Evolutionary conservation across 2,797 vertebrate species (phyloP), one percentile per base, ranked within the genome.

Genomic region (Borostomias antarcticus): DNA sequence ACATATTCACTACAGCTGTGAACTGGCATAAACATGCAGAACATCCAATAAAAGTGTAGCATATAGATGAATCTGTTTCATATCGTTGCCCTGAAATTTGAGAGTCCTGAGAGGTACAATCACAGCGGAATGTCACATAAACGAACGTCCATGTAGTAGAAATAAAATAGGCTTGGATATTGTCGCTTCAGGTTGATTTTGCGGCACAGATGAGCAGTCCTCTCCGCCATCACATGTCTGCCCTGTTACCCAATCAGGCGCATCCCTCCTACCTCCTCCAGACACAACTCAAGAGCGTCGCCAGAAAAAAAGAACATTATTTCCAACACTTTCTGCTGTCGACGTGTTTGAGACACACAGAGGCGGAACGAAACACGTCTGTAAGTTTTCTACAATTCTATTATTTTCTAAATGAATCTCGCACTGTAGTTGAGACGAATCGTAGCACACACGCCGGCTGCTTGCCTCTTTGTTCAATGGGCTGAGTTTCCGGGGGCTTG

Each of bases 401-500:
- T n/a, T 7, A 50, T 50, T 10, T 11, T 1, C 9, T n/a, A 17
- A 23, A 50, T 50, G 21, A 17, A 45, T n/a, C 3, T 45, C 15
- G 5, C n/a, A n/a, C n/a, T 45, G 40, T 45, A 17, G 15, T 45
- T 45, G n/a, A 13, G 40, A 17, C 40, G 40, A 17, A 17, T n/a
- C 21, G 57, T 19, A 25, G 33, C 17, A 23, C 33, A 8, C 19
- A 33, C 10, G 56, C 32, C 37, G 35, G 11, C 21, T 25, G 35
- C 37, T 26, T 40, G 23, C 25, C 35, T 26, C 37, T 40, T 58
- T 35, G 56, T 58, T 58, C 56, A 35, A 23, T 47, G 54, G 57
- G 48, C 13, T 60, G 32, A 26, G 57, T 60, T 74, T 74, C 72
- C 72, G 72, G 62, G 21, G 51, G 62, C 30, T 56, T 66, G 58